A percentile compares a stretch with the other conserved stretches of the same genome.
Conservation (phyloP, 2,888 invertebrate genomes). For the Cosmia pyralina region DNA sequence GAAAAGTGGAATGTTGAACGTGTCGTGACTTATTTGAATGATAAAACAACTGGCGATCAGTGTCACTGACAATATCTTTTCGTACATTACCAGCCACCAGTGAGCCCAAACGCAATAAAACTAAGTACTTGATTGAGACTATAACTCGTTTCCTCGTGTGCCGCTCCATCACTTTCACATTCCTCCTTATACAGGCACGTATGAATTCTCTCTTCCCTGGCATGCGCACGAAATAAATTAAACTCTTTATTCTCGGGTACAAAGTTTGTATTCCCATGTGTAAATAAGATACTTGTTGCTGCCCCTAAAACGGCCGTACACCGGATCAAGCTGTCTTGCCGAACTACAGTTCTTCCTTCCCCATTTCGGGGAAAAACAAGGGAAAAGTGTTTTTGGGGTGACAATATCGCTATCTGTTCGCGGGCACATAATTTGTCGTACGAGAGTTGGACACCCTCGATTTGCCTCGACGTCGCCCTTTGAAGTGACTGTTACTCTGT, state of each 20-base stretch:
- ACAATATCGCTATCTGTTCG: conserved; percentile 84
- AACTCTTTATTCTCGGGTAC: conserved; percentile 71
- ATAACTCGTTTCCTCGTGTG: conserved; percentile 68
- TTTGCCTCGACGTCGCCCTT: conserved; percentile 66
- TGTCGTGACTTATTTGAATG: conserved; percentile 1
- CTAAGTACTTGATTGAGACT: conserved; percentile 74
- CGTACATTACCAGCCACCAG: conserved; percentile 31
- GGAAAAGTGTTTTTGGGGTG: conserved; percentile 84
- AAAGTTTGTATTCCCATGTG: conserved; percentile 78
- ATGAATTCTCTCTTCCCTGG: conserved; percentile 75
- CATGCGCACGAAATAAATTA: conserved; percentile 67
- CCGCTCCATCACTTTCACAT: conserved; percentile 83
- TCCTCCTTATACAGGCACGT: conserved; percentile 79
- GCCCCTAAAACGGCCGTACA: conserved; percentile 79
- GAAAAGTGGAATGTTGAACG: neutral
- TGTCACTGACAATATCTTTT: conserved; percentile 26
- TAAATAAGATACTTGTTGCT: conserved; percentile 84
- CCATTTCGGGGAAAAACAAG: conserved; percentile 83
- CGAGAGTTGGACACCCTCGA: conserved; percentile 74
- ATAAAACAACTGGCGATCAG: conserved; percentile 16
- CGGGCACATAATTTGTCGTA: conserved; percentile 84
- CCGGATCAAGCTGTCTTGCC: conserved; percentile 87
- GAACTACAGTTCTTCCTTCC: conserved; percentile 83
- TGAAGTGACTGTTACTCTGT: conserved; percentile 66
- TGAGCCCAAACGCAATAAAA: conserved; percentile 60